A percentile compares a stretch with the other conserved stretches of the same genome.
phyloP scores from a whole-genome alignment of 2,888 invertebrate genomes.

The Plutella xylostella region DNA sequence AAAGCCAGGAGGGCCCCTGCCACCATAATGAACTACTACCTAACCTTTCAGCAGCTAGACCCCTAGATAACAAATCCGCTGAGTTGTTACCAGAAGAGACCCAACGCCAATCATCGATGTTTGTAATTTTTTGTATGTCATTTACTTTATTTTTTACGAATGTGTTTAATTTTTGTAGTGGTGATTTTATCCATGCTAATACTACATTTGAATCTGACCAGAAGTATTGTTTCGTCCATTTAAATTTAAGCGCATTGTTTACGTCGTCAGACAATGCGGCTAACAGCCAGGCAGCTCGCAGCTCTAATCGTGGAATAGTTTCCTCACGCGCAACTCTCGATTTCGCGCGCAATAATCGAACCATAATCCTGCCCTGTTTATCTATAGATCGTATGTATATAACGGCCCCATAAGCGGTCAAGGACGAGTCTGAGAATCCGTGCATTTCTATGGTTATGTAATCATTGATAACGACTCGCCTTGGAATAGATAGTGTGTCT shows the following conservation, averaged over 20 bases:
- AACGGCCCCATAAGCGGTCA: conserved; percentile 9
- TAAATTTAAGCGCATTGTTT: neutral
- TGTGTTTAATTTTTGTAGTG: neutral
- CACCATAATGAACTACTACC: neutral
- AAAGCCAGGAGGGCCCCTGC: neutral
- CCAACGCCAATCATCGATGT: neutral
- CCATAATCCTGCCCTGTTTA: neutral
- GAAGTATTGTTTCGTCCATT: no score
- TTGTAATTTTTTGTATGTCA: neutral
- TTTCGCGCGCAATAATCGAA: conserved; percentile 9
- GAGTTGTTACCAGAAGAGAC: neutral
- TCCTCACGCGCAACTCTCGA: conserved; percentile 8
- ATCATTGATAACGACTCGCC: conserved; percentile 4
- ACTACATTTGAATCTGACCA: neutral
- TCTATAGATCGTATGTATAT: conserved; percentile 8
- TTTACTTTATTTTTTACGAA: neutral
- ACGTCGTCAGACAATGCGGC: neutral
- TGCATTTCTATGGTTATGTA: conserved; percentile 5
- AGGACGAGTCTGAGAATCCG: conserved; percentile 8
- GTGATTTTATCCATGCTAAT: neutral
- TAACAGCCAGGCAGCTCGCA: conserved; percentile 1
- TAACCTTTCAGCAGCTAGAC: neutral
- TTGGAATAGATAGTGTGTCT: conserved; percentile 4
- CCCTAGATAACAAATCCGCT: neutral
- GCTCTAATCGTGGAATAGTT: conserved; percentile 9